Evolutionary conservation across 2,888 invertebrate species (phyloP).

Genomic region (Invenusta paracnida): DNA sequence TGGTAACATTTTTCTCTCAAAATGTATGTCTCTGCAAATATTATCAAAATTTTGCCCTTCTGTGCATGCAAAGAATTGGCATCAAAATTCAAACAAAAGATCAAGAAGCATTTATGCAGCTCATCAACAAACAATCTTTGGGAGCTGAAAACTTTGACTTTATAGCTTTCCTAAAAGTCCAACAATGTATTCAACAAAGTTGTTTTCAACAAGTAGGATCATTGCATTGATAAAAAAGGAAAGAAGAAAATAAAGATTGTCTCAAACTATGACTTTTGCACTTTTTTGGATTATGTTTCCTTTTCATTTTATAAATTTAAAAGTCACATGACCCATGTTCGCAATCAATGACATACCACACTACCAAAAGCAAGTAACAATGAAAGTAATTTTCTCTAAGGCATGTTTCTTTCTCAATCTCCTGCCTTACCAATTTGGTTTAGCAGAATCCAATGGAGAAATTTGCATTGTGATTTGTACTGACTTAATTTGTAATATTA

Average conservation of each 20-base stretch:
- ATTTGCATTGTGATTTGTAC: not conserved
- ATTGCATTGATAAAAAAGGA: constrained; percentile 43
- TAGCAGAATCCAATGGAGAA: not conserved
- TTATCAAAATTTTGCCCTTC: constrained; percentile 47
- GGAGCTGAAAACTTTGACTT: not conserved
- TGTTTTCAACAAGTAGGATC: constrained; percentile 40
- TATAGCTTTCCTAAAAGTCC: not conserved
- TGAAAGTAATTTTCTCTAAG: not conserved
- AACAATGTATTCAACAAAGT: constrained; percentile 37
- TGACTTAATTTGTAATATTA: not conserved
- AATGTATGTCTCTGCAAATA: constrained; percentile 45
- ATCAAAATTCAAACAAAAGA: constrained; percentile 43
- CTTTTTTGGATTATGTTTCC: constrained; percentile 23
- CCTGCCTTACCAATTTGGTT: not conserved
- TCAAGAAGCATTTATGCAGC: constrained; percentile 44
- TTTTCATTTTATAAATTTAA: constrained; percentile 45
- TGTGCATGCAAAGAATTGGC: constrained; percentile 43
- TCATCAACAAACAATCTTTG: constrained; percentile 1
- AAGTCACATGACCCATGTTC: constrained; percentile 43
- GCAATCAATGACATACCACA: constrained; percentile 15
- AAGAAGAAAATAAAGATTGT: constrained; percentile 44
- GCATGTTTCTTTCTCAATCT: not conserved
- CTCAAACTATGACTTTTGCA: not conserved
- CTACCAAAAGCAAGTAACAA: not conserved
- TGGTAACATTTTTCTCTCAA: constrained; percentile 44